Evolutionary conservation across 2,113 vertebrate species (phyloP), one percentile per base, ranked within the genome.

Genomic region (Bambusicola thoracicus): DNA sequence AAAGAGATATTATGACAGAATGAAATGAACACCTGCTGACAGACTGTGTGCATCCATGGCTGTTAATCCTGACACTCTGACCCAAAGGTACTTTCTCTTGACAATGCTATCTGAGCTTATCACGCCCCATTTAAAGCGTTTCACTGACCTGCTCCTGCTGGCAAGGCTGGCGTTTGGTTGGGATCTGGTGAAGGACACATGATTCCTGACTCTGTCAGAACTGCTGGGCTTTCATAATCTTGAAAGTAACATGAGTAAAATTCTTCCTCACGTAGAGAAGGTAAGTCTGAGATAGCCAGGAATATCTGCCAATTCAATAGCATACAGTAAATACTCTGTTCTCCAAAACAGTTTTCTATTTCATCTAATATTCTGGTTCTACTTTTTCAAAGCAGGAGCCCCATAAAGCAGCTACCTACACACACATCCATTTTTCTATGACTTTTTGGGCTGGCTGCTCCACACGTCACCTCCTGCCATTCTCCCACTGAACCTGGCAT

Each of bases 181-280:
- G 98, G 96, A 88, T 98, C 98, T 14, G 99, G 99, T 25, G 99
- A 99, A 16, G 95, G 96, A 95, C 99, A 99, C 96, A 97, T 98
- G 91, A 99, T 98, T 38, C 99, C 99, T 6, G 95, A 93, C 10
- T 96, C 94, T 10, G 98, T 98, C 94, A 98, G 63, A 5, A 97
- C 88, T 46, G 99, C 99, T 10, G 98, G 98, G 86, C 98, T 98
- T 91, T 96, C 97, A 25, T 93, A 97, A 56, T 98, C 98, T 94
- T 98, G 97, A 41, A 99, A 99, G 92, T 96, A 98, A 97, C 99
- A 99, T 0, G 98, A 98, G 91, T 99, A 99, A 5, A 97, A 98
- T 89, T 99, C 98, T 27, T 97, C 98, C 3, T 97, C 97, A 22
- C 74, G 96, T 19, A 99, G 96, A 51, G 97, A 88, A 2, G 99